Base-by-base conservation (phyloP, 2,113 vertebrate genomes). In the Sapayoa aenigma region DNA sequence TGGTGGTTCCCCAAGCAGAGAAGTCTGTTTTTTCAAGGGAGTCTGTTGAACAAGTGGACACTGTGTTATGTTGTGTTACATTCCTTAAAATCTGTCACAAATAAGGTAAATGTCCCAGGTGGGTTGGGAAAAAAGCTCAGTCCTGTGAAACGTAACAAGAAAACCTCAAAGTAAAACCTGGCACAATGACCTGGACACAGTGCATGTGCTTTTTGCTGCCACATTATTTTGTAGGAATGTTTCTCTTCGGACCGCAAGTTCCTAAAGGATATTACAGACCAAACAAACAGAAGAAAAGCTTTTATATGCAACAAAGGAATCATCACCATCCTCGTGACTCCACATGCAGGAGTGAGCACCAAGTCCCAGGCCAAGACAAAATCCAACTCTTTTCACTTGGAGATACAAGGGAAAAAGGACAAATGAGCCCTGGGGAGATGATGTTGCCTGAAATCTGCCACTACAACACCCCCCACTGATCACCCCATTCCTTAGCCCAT, bases 1-100 rank as follows among this genome's bases (percentile, higher is more conserved):
- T 2, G 99, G 99, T 44, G 99, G 99, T 17, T 99, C 99, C 63
- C 99, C 99, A 85, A 99, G 95, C 47, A 99, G 98, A 20, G 99
- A 99, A 44, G 98, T 98, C 96, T 99, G 99, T 82, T 97, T 98
- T 80, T 97, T 98, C 88, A 95, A 93, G 42, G 97, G 93, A 90
- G 94, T 94, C 99, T 99, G 68, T 21, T 39, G 65, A 94, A 89
- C 73, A 74, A 73, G 14, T 2, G 56, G 21, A n/a, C n/a, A n/a
- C n/a, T n/a, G n/a, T n/a, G n/a, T n/a, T n/a, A n/a, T n/a, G n/a
- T n/a, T n/a, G n/a, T n/a, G n/a, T n/a, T n/a, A n/a, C n/a, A n/a
- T n/a, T n/a, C n/a, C n/a, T n/a, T n/a, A n/a, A n/a, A n/a, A n/a
- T n/a, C n/a, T 12, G 19, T 33, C 62, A 94, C 20, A 76, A 83